Base-by-base conservation (phyloP, 2,888 invertebrate genomes). In the Hemistola chrysoprasaria region DNA sequence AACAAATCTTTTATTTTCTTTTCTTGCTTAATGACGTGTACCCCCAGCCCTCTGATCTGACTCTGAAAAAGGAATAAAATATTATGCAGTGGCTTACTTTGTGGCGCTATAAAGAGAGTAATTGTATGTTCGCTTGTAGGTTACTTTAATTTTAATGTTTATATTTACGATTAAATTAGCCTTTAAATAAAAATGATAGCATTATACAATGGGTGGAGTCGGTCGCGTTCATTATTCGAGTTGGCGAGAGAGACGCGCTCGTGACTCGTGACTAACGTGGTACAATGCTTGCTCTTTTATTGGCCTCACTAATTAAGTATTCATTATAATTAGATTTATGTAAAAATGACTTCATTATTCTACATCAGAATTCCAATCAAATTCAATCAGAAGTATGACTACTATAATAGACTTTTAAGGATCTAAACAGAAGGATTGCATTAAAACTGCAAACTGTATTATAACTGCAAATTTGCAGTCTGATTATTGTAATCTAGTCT, bases 211-310 rank as follows among this genome's bases (percentile, higher is more conserved):
- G 56, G 67, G 55, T 62, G 56, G 61, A 58, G 58, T 64, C 56
- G 60, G 64, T 59, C 55, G 56, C 58, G 71, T 73, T 71, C 64
- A 73, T 75, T 74, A 74, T 72, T 64, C 59, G 61, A 56, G 57
- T 41, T 39, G 51, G 51, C 44, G 47, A 25, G 10, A 40, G 11
- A n/a, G n/a, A n/a, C n/a, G n/a, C n/a, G n/a, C n/a, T n/a, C n/a
- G n/a, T n/a, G n/a, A n/a, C n/a, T n/a, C n/a, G n/a, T n/a, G n/a
- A n/a, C n/a, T n/a, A n/a, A n/a, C n/a, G n/a, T n/a, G n/a, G 24
- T 30, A 25, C 5, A 10, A 4, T 37, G 8, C 9, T 8, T 8
- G 4, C 8, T 24, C 9, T 4, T 2, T 22, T 6, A 8, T 2
- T 22, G 8, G 22, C 2, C 8, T 22, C 22, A 22, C 16, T 16